Evolutionary conservation across 2,113 vertebrate genomes (phyloP).

Genomic region (Catagonus wagneri): DNA sequence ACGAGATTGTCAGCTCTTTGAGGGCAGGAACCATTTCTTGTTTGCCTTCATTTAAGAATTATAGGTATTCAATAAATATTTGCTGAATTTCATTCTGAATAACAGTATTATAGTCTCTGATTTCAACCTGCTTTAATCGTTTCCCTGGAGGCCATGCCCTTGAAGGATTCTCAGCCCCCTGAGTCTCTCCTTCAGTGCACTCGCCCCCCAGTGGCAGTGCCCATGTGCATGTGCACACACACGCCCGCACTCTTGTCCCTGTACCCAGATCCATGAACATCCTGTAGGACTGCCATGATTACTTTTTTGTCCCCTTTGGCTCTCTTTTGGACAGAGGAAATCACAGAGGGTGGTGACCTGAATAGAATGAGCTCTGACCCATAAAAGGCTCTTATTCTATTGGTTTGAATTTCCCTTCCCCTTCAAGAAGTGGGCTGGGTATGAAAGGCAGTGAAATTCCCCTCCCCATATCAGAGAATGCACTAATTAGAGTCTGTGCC

Average conservation of each 20-base stretch:
- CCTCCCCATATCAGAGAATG: background rate
- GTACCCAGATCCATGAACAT: background rate
- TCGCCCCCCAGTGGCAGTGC: background rate
- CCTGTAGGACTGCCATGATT: background rate
- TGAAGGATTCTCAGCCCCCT: background rate
- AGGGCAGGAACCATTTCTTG: background rate
- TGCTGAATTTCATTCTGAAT: background rate
- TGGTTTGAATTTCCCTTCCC: slow-evolving; percentile 33
- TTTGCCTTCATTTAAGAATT: slow-evolving; percentile 37
- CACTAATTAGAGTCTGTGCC: background rate
- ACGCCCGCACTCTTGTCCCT: background rate
- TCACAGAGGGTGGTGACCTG: slow-evolving; percentile 60
- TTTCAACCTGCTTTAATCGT: background rate
- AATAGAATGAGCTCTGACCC: slow-evolving; percentile 37
- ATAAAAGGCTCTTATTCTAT: slow-evolving; percentile 4
- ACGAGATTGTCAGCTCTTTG: slow-evolving; percentile 37
- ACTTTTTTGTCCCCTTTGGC: background rate
- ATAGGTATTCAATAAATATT: slow-evolving; percentile 9
- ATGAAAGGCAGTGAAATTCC: slow-evolving; percentile 31
- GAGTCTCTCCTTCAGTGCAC: background rate
- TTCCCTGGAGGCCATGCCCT: background rate
- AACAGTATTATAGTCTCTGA: slow-evolving; percentile 41
- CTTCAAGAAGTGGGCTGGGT: background rate
- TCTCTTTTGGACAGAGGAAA: slow-evolving; percentile 39
- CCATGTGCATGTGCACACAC: rapidly evolving